Conservation (phyloP, 2,888 invertebrate species). For the Callyntrura guangdongensis region DNA sequence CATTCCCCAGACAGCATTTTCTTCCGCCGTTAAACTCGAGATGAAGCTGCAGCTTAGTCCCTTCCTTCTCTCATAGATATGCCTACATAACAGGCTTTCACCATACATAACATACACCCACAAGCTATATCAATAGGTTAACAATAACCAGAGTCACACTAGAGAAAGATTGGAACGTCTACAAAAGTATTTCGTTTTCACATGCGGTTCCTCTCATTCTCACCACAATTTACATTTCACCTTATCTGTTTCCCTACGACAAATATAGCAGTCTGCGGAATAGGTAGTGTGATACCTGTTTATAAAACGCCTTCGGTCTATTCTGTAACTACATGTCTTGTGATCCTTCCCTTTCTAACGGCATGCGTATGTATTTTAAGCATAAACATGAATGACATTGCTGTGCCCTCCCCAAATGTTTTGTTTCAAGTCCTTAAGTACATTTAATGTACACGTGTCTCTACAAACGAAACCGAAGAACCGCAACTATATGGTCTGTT, state of each 20-base stretch:
- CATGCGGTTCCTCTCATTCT: not conserved
- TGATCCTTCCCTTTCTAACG: too few relatives aligned
- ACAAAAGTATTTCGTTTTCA: not conserved
- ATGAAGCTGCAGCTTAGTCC: slow-evolving; percentile 18
- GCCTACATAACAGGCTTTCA: not conserved
- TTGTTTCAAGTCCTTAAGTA: too few relatives aligned
- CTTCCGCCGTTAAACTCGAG: slow-evolving; percentile 52
- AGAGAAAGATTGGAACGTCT: slow-evolving; percentile 10
- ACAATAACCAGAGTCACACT: too few relatives aligned
- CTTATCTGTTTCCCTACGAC: too few relatives aligned
- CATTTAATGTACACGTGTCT: not conserved
- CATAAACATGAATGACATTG: too few relatives aligned
- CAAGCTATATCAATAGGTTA: not conserved
- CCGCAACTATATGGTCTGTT: slow-evolving; percentile 9
- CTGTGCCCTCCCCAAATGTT: too few relatives aligned
- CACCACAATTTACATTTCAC: too few relatives aligned
- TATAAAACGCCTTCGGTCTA: too few relatives aligned
- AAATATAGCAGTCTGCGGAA: too few relatives aligned
- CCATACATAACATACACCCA: not conserved
- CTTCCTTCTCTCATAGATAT: not conserved
- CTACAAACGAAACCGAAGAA: not conserved
- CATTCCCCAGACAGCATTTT: slow-evolving; percentile 68
- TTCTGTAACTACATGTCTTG: too few relatives aligned
- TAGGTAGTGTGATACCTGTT: too few relatives aligned
- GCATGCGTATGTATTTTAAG: too few relatives aligned